Percentiles rank a stretch among this genome's conserved stretches.
These are phyloP conservation scores for Anaspis maculata DNA, from an alignment of 2,888 invertebrate genomes.

Conservation along the genomic window DNA sequence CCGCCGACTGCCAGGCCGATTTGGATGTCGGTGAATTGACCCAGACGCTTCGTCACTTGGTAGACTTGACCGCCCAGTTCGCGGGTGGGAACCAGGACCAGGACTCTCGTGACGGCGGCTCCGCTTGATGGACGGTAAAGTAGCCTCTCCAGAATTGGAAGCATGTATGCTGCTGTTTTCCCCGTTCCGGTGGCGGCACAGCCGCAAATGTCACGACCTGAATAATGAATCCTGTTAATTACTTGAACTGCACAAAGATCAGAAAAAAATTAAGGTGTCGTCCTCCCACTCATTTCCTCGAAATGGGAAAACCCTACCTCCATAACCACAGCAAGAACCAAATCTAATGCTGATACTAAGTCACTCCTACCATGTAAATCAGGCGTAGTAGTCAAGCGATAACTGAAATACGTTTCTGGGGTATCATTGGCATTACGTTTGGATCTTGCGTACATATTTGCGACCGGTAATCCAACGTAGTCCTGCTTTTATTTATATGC, in stretches of 20 bases:
- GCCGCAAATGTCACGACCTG: conserved; percentile 91
- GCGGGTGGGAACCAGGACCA: conserved; percentile 92
- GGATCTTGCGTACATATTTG: no score
- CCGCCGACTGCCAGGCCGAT: conserved; percentile 83
- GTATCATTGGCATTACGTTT: no score
- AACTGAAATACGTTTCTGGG: no score
- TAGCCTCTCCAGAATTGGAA: conserved; percentile 90
- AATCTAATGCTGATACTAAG: no score
- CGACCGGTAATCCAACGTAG: no score
- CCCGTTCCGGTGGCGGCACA: conserved; percentile 98
- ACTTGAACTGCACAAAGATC: not conserved
- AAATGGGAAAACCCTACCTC: no score
- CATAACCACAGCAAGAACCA: no score
- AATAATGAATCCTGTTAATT: conserved; percentile 7
- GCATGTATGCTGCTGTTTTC: conserved; percentile 98
- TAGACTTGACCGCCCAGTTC: conserved; percentile 98
- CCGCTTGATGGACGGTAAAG: conserved; percentile 70
- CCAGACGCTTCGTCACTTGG: conserved; percentile 82
- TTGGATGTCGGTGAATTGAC: conserved; percentile 77
- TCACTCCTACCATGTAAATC: no score
- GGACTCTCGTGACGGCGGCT: conserved; percentile 66
- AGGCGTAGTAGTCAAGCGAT: no score
- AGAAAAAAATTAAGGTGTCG: no score
- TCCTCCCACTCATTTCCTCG: no score
- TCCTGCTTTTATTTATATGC: no score